A percentile compares a stretch with the other conserved stretches of the same genome.
Conservation (phyloP, 92 coral and sea anemone genomes). For the Porites divaricata region DNA sequence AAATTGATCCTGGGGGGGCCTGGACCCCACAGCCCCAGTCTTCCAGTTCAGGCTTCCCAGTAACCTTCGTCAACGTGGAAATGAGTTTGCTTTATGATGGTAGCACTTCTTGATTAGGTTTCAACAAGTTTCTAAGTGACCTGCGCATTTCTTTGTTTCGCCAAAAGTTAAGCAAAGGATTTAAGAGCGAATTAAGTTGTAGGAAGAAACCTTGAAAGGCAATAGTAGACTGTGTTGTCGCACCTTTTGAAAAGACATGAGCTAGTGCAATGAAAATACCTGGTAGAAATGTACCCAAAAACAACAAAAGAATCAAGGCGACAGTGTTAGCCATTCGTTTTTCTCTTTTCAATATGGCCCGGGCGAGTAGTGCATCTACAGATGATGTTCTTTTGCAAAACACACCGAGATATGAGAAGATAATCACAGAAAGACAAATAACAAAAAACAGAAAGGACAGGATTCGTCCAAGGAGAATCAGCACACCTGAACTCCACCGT, state of each 20-base stretch:
- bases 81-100: background rate
- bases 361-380: background rate
- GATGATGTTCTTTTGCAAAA: background rate
- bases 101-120: background rate
- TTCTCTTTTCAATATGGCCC: background rate
- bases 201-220: background rate
- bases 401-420: background rate
- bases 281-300: constrained; percentile 8
- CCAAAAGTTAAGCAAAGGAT: constrained; percentile 18
- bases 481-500: background rate
- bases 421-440: background rate
- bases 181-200: constrained; percentile 4
- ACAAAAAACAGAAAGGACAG: background rate
- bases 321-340: background rate
- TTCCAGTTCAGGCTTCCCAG: no score
- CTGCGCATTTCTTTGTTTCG: constrained; percentile 13
- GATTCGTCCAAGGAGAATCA: background rate
- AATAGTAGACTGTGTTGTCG: background rate
- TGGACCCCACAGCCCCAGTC: no score
- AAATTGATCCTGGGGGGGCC: no score
- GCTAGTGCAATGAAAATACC: background rate
- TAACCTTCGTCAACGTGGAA: background rate
- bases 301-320: constrained; percentile 1
- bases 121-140: background rate
- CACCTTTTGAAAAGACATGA: background rate